Evolutionary conservation across 2,113 vertebrate species (phyloP).

Genomic region (Pipra filicauda): DNA sequence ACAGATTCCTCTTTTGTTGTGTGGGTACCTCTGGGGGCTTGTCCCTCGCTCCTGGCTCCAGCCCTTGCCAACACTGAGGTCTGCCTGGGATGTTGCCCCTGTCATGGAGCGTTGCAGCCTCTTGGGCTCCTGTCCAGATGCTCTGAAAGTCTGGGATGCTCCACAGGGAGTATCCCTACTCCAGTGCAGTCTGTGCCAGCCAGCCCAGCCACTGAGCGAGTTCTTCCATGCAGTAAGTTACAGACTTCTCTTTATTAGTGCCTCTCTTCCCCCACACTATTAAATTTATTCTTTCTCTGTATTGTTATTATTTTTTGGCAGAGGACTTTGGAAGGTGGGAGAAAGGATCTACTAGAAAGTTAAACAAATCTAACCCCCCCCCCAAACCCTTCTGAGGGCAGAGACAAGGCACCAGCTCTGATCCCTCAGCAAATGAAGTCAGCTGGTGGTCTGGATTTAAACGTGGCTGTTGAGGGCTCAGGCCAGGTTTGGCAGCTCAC

Average conservation of each 20-base stretch:
- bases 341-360: neutral
- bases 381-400: neutral
- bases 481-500: constrained; percentile 50
- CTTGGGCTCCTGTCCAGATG: neutral
- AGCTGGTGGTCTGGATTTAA: constrained; percentile 35
- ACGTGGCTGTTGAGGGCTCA: neutral
- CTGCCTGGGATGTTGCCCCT: neutral
- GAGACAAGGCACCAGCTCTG: neutral
- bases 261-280: neutral
- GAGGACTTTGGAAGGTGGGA: constrained; percentile 7
- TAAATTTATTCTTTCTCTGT: neutral
- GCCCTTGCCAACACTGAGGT: neutral
- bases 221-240: neutral
- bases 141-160: neutral
- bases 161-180: neutral
- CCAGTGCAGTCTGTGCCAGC: neutral
- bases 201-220: neutral
- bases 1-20: neutral
- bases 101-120: neutral
- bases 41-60: neutral
- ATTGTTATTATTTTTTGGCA: constrained; percentile 5
- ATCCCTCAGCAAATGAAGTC: neutral
- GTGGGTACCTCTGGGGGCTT: neutral
- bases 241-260: constrained; percentile 12
- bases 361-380: neutral